These are phyloP conservation scores for Lasaia peninsularis DNA, from an alignment of 1,140 invertebrate genomes.

Conservation along the genomic window DNA sequence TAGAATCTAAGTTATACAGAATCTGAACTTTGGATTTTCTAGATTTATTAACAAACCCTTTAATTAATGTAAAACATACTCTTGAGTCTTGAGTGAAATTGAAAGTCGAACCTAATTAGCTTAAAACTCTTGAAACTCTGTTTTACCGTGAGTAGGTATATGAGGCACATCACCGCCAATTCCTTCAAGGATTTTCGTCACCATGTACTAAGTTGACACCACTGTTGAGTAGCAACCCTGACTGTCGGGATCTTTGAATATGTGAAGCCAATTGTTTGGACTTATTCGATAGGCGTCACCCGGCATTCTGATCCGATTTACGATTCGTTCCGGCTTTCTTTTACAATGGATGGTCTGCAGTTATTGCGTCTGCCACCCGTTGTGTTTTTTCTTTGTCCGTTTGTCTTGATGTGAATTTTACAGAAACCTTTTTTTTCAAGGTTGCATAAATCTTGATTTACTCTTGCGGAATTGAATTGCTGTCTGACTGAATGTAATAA, in stretches of 20 bases:
- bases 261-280: constrained; percentile 59
- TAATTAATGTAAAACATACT: no score
- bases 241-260: constrained; percentile 37
- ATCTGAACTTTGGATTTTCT: no score
- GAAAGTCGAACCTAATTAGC: no score
- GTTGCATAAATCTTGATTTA: not conserved
- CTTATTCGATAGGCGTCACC: constrained; percentile 56
- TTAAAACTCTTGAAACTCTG: no score
- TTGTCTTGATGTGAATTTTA: constrained; percentile 12
- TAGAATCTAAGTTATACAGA: no score
- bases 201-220: no score
- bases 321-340: constrained; percentile 72
- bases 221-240: no score
- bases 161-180: no score
- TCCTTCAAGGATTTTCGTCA: no score
- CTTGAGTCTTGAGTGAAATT: no score
- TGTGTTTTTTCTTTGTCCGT: constrained; percentile 23
- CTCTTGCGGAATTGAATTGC: not conserved
- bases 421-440: constrained; percentile 8
- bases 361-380: constrained; percentile 49
- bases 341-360: constrained; percentile 46
- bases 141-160: no score
- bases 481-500: not conserved
- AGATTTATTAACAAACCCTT: no score
- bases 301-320: constrained; percentile 59